Conservation (phyloP, 2,797 vertebrate species). For the Trachurus trachurus region DNA sequence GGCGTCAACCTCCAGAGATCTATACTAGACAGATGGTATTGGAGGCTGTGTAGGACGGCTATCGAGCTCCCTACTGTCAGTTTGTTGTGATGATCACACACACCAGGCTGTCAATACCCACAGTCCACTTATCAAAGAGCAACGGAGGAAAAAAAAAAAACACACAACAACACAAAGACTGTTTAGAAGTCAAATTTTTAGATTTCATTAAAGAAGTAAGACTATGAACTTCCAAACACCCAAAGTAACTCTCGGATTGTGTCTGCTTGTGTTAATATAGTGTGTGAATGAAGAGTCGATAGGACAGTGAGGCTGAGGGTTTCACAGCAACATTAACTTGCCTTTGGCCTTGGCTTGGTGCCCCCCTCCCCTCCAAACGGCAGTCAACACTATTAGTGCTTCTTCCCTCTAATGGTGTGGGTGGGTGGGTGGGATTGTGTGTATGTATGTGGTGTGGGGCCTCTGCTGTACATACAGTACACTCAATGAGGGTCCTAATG, state of each 20-base stretch:
- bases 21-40: constrained; percentile 87
- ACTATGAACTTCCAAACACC: constrained; percentile 41
- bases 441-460: constrained; percentile 27
- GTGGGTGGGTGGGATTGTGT: constrained; percentile 65
- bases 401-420: constrained; percentile 88
- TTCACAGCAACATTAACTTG: constrained; percentile 56
- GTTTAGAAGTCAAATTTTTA: constrained; percentile 63
- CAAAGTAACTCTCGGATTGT: constrained; percentile 26
- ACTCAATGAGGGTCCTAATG: constrained; percentile 91
- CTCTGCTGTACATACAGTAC: constrained; percentile 86
- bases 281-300: constrained; percentile 27
- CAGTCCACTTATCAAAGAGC: constrained; percentile 82
- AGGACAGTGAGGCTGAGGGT: constrained; percentile 18
- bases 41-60: constrained; percentile 70
- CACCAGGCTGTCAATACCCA: constrained; percentile 81
- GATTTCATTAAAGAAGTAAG: constrained; percentile 56
- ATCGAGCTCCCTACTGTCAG: constrained; percentile 78
- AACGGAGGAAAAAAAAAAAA: constrained; percentile 15
- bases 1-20: constrained; percentile 82
- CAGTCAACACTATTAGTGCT: constrained; percentile 88
- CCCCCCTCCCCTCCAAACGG: constrained; percentile 73
- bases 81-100: constrained; percentile 82
- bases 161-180: constrained; percentile 49
- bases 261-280: constrained; percentile 11
- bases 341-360: constrained; percentile 74